Conservation (phyloP, 2,113 vertebrate species). For the Ramphastos sulfuratus region DNA sequence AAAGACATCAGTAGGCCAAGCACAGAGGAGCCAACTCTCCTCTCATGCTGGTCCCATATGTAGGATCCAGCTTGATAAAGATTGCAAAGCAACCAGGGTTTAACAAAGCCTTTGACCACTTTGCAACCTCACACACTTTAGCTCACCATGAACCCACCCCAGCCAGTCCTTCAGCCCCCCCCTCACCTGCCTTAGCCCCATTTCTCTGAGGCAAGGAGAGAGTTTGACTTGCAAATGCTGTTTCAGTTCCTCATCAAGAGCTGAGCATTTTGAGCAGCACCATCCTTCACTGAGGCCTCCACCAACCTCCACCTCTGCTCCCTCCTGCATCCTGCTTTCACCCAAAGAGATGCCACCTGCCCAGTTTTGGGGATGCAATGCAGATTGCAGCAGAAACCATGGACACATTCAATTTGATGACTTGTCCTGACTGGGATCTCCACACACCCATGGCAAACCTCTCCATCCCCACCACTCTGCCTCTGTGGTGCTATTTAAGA, state of each 20-base stretch:
- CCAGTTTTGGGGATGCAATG: rapidly evolving
- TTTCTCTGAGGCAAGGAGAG: neutral
- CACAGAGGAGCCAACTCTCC: neutral
- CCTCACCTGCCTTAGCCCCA: neutral
- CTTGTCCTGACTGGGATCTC: neutral
- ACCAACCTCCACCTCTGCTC: neutral
- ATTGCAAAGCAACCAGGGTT: neutral
- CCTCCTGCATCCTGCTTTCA: neutral
- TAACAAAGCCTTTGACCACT: neutral
- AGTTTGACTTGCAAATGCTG: constrained; percentile 26
- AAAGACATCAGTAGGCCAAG: neutral
- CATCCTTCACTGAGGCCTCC: rapidly evolving
- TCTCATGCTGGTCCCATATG: neutral
- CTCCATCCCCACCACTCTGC: neutral
- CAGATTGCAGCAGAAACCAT: neutral
- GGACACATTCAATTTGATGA: neutral
- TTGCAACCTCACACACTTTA: neutral
- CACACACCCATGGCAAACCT: neutral
- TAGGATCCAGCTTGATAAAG: neutral
- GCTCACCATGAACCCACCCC: neutral
- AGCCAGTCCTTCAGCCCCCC: neutral
- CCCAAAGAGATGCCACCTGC: neutral
- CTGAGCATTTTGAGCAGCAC: rapidly evolving
- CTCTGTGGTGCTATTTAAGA: neutral
- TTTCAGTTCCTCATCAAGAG: neutral